Evolutionary conservation across 2,113 vertebrate species (phyloP).

Genomic region (Petroica traversi): DNA sequence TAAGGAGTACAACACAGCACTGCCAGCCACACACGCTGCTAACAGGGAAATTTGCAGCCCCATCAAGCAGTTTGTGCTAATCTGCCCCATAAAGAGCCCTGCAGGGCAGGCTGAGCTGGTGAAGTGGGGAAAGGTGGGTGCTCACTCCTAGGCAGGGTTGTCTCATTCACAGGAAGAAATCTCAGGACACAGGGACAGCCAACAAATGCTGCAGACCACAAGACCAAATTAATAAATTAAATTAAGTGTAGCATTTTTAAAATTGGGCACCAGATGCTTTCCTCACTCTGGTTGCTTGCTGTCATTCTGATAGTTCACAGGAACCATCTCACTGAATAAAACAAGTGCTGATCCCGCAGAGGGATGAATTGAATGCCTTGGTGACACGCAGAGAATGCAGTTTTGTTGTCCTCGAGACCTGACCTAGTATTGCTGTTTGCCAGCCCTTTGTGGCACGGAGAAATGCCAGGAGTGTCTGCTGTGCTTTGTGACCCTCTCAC

Average conservation of each 20-base stretch:
- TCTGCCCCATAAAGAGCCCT: neutral
- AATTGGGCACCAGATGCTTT: neutral
- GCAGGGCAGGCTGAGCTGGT: neutral
- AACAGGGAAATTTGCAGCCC: neutral
- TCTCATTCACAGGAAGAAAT: neutral
- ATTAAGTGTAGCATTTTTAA: neutral
- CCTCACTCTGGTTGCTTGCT: neutral
- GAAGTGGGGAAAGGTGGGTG: fast-evolving
- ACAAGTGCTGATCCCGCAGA: neutral
- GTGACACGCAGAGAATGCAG: neutral
- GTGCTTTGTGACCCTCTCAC: neutral
- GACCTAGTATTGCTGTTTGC: neutral
- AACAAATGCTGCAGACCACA: neutral
- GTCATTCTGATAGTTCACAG: neutral
- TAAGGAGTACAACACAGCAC: neutral
- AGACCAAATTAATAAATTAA: neutral
- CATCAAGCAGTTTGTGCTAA: neutral
- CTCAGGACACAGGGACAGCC: neutral
- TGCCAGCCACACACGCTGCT: neutral
- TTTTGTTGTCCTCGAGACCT: neutral
- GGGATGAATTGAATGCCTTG: neutral
- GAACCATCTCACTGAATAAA: neutral
- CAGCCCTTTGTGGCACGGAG: neutral
- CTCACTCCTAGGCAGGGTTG: neutral
- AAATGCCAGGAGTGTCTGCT: neutral